phyloP scores from a whole-genome alignment of 2,797 vertebrate genomes.

The Cirrhinus molitorella region DNA sequence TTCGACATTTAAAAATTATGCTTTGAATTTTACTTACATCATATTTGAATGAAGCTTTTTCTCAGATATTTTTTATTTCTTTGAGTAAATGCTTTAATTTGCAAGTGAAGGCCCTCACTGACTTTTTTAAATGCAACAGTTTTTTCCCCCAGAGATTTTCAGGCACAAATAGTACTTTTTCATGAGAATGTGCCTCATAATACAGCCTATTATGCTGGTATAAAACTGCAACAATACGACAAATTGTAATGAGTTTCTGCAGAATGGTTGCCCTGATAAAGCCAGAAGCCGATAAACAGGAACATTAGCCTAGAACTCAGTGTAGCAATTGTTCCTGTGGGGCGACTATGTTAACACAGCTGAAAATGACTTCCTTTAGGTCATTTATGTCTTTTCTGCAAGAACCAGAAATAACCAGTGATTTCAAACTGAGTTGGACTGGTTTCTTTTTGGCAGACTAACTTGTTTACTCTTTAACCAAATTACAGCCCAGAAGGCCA shows the following conservation, averaged over 20 bases:
- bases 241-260: slow-evolving; percentile 28
- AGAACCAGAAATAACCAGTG: slow-evolving; percentile 55
- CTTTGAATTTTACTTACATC: background rate
- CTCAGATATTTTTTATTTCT: background rate
- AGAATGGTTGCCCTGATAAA: slow-evolving; percentile 43
- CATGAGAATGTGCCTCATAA: slow-evolving; percentile 28
- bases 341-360: background rate
- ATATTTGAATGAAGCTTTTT: background rate
- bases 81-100: background rate
- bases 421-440: slow-evolving; percentile 57
- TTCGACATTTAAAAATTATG: too few relatives aligned
- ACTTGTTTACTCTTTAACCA: slow-evolving; percentile 71
- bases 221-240: slow-evolving; percentile 21
- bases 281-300: slow-evolving; percentile 43
- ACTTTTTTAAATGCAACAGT: background rate
- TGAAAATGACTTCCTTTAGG: slow-evolving; percentile 38
- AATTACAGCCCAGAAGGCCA: slow-evolving; percentile 66
- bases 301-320: slow-evolving; percentile 19
- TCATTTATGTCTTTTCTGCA: slow-evolving; percentile 7
- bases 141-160: background rate
- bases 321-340: slow-evolving; percentile 12
- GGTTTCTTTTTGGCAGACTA: slow-evolving; percentile 63
- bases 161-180: background rate
- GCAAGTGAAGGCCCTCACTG: background rate
- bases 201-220: slow-evolving; percentile 23